phyloP scores from a whole-genome alignment of 2,888 invertebrate species.

The Trissolcus brochymenae region DNA sequence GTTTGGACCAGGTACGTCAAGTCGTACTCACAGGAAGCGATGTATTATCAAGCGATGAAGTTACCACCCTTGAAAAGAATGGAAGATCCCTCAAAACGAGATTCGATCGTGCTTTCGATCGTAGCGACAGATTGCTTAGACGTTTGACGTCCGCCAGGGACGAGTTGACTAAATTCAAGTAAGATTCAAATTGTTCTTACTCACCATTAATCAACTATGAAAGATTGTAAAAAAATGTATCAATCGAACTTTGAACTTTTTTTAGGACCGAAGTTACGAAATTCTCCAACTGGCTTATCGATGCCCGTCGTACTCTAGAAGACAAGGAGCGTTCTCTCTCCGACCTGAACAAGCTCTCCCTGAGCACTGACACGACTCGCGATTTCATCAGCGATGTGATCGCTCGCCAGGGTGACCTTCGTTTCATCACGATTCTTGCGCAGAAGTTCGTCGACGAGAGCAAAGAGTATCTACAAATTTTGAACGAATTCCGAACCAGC shows the following conservation, averaged over 20 bases:
- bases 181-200: conserved; percentile 1
- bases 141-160: conserved; percentile 88
- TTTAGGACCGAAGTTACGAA: conserved; percentile 85
- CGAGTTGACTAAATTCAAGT: conserved; percentile 90
- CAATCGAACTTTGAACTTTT: neutral
- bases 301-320: conserved; percentile 86
- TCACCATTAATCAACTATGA: neutral
- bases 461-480: conserved; percentile 88
- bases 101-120: conserved; percentile 88
- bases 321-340: conserved; percentile 90
- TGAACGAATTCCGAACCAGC: conserved; percentile 92
- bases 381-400: conserved; percentile 96
- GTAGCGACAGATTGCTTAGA: conserved; percentile 86
- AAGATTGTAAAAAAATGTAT: neutral
- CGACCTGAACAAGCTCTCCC: conserved; percentile 84
- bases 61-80: conserved; percentile 90
- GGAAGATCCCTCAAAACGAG: conserved; percentile 89
- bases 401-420: conserved; percentile 95
- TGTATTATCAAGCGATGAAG: conserved; percentile 94
- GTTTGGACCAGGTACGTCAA: conserved; percentile 92
- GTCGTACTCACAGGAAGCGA: conserved; percentile 93
- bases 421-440: conserved; percentile 97
- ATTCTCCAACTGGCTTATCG: conserved; percentile 90
- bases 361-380: conserved; percentile 87
- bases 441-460: conserved; percentile 97